Percentiles rank a stretch among this genome's conserved stretches.
phyloP scores from a whole-genome alignment of 2,113 vertebrate species.

The Enhydra lutris region DNA sequence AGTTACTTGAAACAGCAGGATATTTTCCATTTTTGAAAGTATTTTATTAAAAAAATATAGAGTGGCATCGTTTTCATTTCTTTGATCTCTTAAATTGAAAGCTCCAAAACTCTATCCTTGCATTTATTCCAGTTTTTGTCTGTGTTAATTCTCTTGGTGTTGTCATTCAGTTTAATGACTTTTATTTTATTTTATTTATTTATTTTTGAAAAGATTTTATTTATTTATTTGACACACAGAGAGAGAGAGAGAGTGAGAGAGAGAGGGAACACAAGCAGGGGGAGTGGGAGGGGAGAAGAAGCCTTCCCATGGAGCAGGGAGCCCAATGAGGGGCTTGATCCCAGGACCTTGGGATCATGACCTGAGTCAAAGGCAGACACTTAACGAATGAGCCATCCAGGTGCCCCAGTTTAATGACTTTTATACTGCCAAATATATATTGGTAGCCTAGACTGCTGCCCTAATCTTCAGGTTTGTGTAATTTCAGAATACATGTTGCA shows the following conservation, averaged over 20 bases:
- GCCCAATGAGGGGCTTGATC: too few species aligned
- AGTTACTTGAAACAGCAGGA: background rate
- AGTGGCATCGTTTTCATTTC: background rate
- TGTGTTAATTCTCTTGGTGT: background rate
- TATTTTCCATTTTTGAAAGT: background rate
- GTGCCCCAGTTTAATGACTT: background rate
- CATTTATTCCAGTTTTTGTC: background rate
- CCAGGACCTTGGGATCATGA: too few species aligned
- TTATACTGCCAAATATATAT: background rate
- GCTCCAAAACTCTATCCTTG: background rate
- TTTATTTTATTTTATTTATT: too few species aligned
- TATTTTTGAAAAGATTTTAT: too few species aligned
- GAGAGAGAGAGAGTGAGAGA: too few species aligned
- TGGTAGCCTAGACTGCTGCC: background rate
- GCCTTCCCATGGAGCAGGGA: too few species aligned
- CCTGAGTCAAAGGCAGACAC: too few species aligned
- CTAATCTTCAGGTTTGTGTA: background rate
- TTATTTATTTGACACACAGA: too few species aligned
- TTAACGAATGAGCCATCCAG: too few species aligned
- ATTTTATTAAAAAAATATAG: background rate
- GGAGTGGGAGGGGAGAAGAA: too few species aligned
- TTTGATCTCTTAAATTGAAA: background rate
- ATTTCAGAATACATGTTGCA: background rate
- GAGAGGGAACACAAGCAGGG: too few species aligned
- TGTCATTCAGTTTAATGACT: background rate